A percentile compares a stretch with the other conserved stretches of the same genome.
phyloP scores from a whole-genome alignment of 2,888 invertebrate species.

The Chirona hameri region DNA sequence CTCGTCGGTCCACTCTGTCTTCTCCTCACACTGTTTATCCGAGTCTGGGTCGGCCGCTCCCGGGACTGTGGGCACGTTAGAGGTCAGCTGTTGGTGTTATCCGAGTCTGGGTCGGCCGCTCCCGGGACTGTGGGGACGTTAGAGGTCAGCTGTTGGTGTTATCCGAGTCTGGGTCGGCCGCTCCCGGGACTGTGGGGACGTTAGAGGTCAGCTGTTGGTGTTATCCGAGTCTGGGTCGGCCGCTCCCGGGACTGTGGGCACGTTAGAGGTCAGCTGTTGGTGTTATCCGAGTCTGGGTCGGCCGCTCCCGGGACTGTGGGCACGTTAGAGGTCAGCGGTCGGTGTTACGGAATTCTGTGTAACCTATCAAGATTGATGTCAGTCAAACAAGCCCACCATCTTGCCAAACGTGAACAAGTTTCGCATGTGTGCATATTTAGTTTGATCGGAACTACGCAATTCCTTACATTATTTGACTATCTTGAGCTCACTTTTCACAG shows the following conservation, averaged over 20 bases:
- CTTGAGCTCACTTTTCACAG: too few relatives aligned
- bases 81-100: background rate
- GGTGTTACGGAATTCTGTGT: too few relatives aligned
- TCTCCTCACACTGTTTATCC: slow-evolving; percentile 3
- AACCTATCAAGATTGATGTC: too few relatives aligned
- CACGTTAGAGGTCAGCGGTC: too few relatives aligned
- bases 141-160: too few relatives aligned
- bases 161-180: background rate
- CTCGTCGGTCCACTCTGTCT: background rate
- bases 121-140: background rate
- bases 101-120: background rate
- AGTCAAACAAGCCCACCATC: too few relatives aligned
- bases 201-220: too few relatives aligned
- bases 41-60: background rate
- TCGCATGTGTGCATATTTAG: too few relatives aligned
- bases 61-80: background rate
- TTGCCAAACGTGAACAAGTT: too few relatives aligned
- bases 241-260: background rate
- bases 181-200: background rate
- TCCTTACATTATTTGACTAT: too few relatives aligned
- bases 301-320: background rate
- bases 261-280: too few relatives aligned
- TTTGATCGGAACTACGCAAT: too few relatives aligned
- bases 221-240: background rate
- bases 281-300: background rate